Percentiles rank a stretch among this genome's conserved stretches.
phyloP scores from a whole-genome alignment of 2,888 invertebrate genomes.

The Conistra vaccinii region DNA sequence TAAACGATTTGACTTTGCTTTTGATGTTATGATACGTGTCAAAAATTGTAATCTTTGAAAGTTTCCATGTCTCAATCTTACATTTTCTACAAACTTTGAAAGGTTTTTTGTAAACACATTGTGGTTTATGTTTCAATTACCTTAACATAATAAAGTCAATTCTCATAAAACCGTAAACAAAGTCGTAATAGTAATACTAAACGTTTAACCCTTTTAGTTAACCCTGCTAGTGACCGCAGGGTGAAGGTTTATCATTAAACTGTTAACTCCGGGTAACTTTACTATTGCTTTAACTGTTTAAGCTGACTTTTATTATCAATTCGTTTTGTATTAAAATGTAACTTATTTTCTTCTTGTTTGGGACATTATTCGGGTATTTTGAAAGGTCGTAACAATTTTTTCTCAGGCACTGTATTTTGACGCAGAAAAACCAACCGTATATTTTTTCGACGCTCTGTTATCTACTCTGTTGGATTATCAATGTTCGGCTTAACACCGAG shows the following conservation, averaged over 20 bases:
- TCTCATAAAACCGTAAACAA: constrained; percentile 61
- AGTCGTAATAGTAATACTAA: constrained; percentile 60
- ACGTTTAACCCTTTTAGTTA: constrained; percentile 64
- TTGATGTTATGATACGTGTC: no score
- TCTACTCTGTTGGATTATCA: neutral
- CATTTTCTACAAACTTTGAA: neutral
- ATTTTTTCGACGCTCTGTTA: neutral
- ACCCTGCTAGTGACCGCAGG: constrained; percentile 69
- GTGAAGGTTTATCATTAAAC: constrained; percentile 69
- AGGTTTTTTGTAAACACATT: neutral
- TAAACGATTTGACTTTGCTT: no score
- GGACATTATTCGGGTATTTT: neutral
- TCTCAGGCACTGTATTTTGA: neutral
- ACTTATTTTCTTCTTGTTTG: neutral
- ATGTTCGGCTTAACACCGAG: neutral
- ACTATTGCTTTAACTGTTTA: constrained; percentile 61
- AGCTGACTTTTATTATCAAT: constrained; percentile 58
- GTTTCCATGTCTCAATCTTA: neutral
- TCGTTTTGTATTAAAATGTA: constrained; percentile 36
- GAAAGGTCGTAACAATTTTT: neutral
- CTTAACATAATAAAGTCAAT: constrained; percentile 43
- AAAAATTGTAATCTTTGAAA: neutral
- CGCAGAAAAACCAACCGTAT: neutral
- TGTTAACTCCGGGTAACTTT: constrained; percentile 69
- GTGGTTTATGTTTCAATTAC: constrained; percentile 25